These are phyloP conservation scores for Arenicola marina DNA, from an alignment of 2,888 invertebrate genomes.

Conservation along the genomic window DNA sequence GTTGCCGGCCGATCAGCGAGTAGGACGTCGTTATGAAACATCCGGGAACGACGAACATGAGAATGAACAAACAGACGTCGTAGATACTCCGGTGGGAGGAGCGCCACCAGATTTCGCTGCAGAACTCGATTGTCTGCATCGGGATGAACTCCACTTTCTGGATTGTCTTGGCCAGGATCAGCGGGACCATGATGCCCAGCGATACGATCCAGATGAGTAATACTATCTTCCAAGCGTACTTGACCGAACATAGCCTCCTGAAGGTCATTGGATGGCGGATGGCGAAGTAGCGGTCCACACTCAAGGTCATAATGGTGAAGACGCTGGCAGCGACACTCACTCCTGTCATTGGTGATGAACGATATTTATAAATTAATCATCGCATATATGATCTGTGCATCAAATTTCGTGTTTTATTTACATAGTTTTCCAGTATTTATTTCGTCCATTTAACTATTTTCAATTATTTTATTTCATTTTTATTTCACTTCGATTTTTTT, in stretches of 20 bases:
- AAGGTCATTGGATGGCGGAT: slow-evolving; percentile 77
- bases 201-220: slow-evolving; percentile 71
- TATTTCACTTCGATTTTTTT: too few species aligned
- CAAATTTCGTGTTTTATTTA: too few species aligned
- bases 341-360: slow-evolving; percentile 33
- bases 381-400: too few species aligned
- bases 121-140: slow-evolving; percentile 62
- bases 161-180: slow-evolving; percentile 65
- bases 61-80: not conserved
- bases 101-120: slow-evolving; percentile 70
- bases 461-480: too few species aligned
- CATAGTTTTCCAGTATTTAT: too few species aligned
- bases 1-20: slow-evolving; percentile 17
- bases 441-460: too few species aligned
- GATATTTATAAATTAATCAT: too few species aligned
- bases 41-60: slow-evolving; percentile 8
- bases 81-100: not conserved
- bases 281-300: slow-evolving; percentile 72
- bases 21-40: slow-evolving; percentile 2
- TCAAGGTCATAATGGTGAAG: slow-evolving; percentile 80
- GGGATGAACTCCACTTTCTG: slow-evolving; percentile 39
- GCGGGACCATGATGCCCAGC: slow-evolving; percentile 71
- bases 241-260: slow-evolving; percentile 72
- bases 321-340: slow-evolving; percentile 76
- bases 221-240: slow-evolving; percentile 70